Conservation (phyloP, 2,797 vertebrate species). For the Enteromius anoplus region DNA sequence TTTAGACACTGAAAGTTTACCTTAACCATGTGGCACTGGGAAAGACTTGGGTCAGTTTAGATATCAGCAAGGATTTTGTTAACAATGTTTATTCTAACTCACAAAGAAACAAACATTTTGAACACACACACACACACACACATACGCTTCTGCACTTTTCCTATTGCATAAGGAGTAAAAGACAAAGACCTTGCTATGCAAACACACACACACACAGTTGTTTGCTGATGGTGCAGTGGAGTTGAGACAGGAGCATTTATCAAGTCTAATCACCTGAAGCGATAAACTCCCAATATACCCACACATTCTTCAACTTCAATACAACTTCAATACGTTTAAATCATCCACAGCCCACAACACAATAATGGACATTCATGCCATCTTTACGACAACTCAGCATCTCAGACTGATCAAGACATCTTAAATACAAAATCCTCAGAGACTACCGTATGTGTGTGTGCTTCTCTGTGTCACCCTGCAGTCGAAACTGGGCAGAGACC, state of each 20-base stretch:
- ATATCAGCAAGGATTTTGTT: constrained; percentile 17
- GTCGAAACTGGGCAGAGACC: not conserved
- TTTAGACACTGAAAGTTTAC: constrained; percentile 14
- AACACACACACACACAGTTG: constrained; percentile 31
- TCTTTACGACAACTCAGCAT: constrained; percentile 20
- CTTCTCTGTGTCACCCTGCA: constrained; percentile 4
- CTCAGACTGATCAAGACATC: constrained; percentile 17
- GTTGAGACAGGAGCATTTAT: constrained; percentile 52
- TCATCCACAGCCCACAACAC: constrained; percentile 17
- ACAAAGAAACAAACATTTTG: constrained; percentile 15
- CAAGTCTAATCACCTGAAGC: constrained; percentile 47
- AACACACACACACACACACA: constrained; percentile 3
- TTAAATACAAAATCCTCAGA: constrained; percentile 13
- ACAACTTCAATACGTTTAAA: constrained; percentile 27
- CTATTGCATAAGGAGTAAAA: constrained; percentile 17
- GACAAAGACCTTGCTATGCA: constrained; percentile 24
- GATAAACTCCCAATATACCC: constrained; percentile 40
- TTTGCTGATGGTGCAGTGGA: constrained; percentile 50
- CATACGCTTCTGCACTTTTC: not conserved
- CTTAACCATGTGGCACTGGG: constrained; percentile 5
- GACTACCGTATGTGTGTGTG: constrained; percentile 1
- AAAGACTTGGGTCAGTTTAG: constrained; percentile 19
- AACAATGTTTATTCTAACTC: constrained; percentile 14
- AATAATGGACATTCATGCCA: constrained; percentile 33
- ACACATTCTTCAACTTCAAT: constrained; percentile 44